phyloP scores from a whole-genome alignment of 1,140 invertebrate species.

The Ceratitis capitata region DNA sequence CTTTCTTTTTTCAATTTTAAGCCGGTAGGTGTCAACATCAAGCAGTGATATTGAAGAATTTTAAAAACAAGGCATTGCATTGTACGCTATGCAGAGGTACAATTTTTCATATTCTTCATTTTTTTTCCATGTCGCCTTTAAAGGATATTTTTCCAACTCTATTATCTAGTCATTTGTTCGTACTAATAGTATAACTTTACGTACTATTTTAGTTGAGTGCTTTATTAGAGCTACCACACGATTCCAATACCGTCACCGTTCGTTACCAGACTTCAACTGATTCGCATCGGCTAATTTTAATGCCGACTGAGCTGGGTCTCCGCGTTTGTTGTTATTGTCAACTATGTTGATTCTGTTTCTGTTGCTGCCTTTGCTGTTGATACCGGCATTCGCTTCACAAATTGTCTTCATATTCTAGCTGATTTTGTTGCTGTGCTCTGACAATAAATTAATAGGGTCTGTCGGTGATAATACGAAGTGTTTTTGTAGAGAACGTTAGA shows the following conservation, averaged over 20 bases:
- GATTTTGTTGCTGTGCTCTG: not conserved
- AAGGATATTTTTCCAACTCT: too few relatives aligned
- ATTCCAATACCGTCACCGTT: not conserved
- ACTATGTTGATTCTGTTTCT: not conserved
- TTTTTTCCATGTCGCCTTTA: too few relatives aligned
- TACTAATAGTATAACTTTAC: not conserved
- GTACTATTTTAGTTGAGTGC: not conserved
- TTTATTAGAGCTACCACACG: not conserved
- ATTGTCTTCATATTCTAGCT: not conserved
- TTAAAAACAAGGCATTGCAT: too few relatives aligned
- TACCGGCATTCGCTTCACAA: not conserved
- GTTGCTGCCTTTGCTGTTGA: not conserved
- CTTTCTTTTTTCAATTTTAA: too few relatives aligned
- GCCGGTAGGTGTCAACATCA: not conserved
- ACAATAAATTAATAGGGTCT: not conserved
- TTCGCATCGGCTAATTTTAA: not conserved
- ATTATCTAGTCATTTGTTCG: not conserved
- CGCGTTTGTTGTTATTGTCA: not conserved
- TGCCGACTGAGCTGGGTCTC: not conserved
- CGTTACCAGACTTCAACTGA: slow-evolving; percentile 29
- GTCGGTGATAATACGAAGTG: not conserved
- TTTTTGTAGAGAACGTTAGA: not conserved
- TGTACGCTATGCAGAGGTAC: too few relatives aligned
- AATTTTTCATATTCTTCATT: too few relatives aligned
- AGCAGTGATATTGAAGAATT: not conserved